Conservation (phyloP, 2,888 invertebrate species). For the Parasteatoda lunata region DNA sequence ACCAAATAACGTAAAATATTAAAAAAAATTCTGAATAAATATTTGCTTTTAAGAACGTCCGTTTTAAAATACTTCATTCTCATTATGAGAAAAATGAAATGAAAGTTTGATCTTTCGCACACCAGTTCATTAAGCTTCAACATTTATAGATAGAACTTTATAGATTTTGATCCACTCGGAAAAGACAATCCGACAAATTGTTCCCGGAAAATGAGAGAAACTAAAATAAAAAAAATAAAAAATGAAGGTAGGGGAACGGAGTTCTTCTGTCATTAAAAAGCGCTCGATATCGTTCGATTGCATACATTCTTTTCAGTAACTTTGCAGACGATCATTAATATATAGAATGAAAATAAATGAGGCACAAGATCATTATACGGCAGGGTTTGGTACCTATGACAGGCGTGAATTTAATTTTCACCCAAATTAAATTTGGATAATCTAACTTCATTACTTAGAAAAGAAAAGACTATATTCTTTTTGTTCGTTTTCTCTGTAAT, state of each 20-base stretch:
- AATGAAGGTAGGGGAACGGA: conserved; percentile 23
- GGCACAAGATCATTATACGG: conserved; percentile 1
- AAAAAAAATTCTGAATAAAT: no score
- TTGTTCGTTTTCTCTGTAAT: not conserved
- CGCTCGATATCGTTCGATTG: conserved; percentile 22
- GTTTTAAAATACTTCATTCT: no score
- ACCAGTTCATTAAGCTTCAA: no score
- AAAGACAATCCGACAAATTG: conserved; percentile 40
- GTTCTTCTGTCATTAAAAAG: conserved; percentile 49
- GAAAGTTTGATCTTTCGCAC: no score
- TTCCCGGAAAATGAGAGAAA: conserved; percentile 14
- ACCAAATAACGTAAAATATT: no score
- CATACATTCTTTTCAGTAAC: not conserved
- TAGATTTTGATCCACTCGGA: not conserved
- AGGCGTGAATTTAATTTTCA: conserved; percentile 47
- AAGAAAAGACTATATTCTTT: conserved; percentile 21
- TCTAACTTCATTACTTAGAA: conserved; percentile 41
- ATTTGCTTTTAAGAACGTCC: no score
- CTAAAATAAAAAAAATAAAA: not conserved
- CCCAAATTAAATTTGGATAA: conserved; percentile 51
- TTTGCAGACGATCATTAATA: conserved; percentile 45
- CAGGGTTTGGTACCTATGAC: not conserved
- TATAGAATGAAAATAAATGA: conserved; percentile 59
- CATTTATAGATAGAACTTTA: no score
- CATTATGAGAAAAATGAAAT: no score